A percentile compares a stretch with the other conserved stretches of the same genome.
phyloP scores from a whole-genome alignment of 2,888 invertebrate genomes.

The Ophraella communa region DNA sequence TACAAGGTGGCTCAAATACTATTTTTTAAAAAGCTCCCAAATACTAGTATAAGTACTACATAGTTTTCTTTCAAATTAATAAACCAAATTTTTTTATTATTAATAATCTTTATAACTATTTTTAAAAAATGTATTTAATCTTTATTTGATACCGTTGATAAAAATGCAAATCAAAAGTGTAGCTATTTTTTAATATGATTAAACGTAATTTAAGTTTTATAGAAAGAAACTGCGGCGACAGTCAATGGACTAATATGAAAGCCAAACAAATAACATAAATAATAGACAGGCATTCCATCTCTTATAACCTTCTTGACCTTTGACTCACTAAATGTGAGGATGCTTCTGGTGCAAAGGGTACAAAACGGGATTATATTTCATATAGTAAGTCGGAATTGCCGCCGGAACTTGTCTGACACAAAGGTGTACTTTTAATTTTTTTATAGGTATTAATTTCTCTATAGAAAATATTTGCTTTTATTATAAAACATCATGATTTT shows the following conservation, averaged over 20 bases:
- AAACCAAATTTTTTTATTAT: neutral
- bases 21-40: neutral
- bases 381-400: neutral
- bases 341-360: neutral
- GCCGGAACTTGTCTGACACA: neutral
- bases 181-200: no score
- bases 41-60: neutral
- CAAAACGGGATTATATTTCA: neutral
- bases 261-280: neutral
- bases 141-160: no score
- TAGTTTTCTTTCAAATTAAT: neutral
- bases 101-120: neutral
- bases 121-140: no score
- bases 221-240: no score
- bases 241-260: no score
- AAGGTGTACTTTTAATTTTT: neutral
- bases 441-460: neutral
- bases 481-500: neutral
- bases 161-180: no score
- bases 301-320: neutral
- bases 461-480: neutral
- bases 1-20: neutral
- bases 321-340: neutral
- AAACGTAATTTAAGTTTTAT: no score
- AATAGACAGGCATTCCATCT: no score